Percentiles rank a stretch among this genome's conserved stretches.
Evolutionary conservation across 2,888 invertebrate genomes (phyloP).

Genomic region (Lasioglossum oenotherae): DNA sequence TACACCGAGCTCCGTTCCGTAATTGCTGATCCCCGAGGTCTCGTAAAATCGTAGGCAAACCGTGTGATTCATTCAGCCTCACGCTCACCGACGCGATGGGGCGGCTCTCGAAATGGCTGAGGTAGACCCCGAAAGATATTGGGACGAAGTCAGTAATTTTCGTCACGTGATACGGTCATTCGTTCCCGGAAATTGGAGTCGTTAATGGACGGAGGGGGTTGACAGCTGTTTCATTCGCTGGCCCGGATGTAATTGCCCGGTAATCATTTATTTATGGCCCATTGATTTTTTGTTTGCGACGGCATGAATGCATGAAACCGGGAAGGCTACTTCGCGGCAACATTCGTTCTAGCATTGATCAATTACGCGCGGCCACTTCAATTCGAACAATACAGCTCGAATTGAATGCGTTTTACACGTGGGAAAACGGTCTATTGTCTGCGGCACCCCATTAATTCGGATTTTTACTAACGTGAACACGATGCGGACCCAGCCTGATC

Average conservation of each 20-base stretch:
- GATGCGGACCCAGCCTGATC: neutral
- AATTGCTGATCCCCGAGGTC: slow-evolving; percentile 32
- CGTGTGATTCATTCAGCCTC: slow-evolving; percentile 24
- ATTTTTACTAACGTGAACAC: neutral
- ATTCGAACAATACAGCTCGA: neutral
- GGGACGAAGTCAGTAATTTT: slow-evolving; percentile 46
- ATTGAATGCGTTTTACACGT: neutral
- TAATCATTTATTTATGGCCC: slow-evolving; percentile 8
- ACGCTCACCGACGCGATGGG: neutral
- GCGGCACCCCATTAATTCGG: neutral
- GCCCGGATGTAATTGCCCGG: neutral
- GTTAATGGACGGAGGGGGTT: neutral
- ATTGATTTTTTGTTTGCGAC: neutral
- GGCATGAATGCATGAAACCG: neutral
- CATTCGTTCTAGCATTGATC: neutral
- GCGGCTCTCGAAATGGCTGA: neutral
- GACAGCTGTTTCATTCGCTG: slow-evolving; percentile 5
- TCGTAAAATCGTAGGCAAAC: slow-evolving; percentile 29
- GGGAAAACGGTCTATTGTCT: neutral
- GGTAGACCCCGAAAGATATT: slow-evolving; percentile 32
- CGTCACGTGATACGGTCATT: slow-evolving; percentile 49
- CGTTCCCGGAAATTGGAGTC: slow-evolving; percentile 19
- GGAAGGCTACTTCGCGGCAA: neutral
- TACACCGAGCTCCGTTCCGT: slow-evolving; percentile 18
- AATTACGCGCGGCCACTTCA: slow-evolving; percentile 6